Evolutionary conservation across 1,140 invertebrate species (phyloP).

Genomic region (Lepidurus couesii): DNA sequence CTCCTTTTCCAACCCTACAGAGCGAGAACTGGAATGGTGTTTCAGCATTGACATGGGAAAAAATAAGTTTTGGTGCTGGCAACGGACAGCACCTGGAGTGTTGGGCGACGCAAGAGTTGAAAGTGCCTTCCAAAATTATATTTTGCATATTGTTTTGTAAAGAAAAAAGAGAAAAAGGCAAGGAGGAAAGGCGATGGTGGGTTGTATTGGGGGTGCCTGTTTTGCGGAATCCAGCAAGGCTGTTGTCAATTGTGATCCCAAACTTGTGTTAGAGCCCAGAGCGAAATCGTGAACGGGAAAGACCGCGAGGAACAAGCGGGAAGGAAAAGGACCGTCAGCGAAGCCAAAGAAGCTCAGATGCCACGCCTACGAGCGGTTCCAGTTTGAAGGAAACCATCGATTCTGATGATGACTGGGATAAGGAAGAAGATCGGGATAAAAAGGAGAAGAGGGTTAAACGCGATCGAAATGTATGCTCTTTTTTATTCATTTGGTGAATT

Average conservation of each 20-base stretch:
- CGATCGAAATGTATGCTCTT: neutral
- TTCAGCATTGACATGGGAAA: neutral
- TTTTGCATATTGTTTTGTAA: neutral
- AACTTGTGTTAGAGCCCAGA: conserved; percentile 21
- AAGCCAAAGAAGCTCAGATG: neutral
- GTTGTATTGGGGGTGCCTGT: conserved; percentile 17
- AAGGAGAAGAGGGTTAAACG: neutral
- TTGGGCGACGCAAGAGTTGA: neutral
- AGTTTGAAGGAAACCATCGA: conserved; percentile 15
- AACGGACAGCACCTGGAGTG: neutral
- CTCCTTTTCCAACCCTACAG: neutral
- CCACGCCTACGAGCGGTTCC: neutral
- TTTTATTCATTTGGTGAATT: neutral
- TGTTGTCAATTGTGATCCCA: conserved; percentile 22
- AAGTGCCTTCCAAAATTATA: conserved; percentile 8
- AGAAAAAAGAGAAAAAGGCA: neutral
- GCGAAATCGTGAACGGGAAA: conserved; percentile 17
- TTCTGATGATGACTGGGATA: neutral
- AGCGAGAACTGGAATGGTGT: conserved; percentile 9
- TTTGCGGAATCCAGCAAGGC: neutral
- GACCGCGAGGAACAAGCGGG: conserved; percentile 5
- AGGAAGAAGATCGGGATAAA: conserved; percentile 14
- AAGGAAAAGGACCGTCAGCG: conserved; percentile 16
- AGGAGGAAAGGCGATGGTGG: neutral
- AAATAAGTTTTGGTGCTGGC: neutral